These are phyloP conservation scores for Caiman crocodilus DNA, from an alignment of 2,797 vertebrate genomes.

Conservation along the genomic window DNA sequence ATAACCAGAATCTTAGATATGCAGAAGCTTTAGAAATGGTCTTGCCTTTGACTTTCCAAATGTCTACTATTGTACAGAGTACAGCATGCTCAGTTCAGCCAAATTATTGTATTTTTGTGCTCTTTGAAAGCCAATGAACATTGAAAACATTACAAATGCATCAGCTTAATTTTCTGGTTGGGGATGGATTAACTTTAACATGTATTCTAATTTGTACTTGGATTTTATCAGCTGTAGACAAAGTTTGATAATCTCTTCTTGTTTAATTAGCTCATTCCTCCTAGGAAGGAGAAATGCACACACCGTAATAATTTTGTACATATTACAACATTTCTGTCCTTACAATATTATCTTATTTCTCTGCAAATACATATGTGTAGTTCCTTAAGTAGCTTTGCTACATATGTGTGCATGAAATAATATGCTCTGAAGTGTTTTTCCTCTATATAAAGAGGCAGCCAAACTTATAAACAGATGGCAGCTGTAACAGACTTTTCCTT, in stretches of 20 bases:
- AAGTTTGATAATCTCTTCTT: constrained; percentile 81
- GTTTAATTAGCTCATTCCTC: constrained; percentile 82
- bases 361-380: not conserved
- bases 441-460: constrained; percentile 41
- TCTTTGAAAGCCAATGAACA: constrained; percentile 58
- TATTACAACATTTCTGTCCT: constrained; percentile 59
- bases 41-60: constrained; percentile 1
- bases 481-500: constrained; percentile 67
- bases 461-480: constrained; percentile 53
- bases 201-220: constrained; percentile 76
- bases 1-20: constrained; percentile 29
- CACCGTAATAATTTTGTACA: constrained; percentile 67
- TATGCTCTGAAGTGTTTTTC: constrained; percentile 31
- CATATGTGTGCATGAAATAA: accelerated
- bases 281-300: constrained; percentile 70
- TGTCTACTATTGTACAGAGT: not conserved
- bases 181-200: constrained; percentile 72
- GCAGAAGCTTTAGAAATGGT: constrained; percentile 25
- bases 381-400: not conserved
- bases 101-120: constrained; percentile 6
- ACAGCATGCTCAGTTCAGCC: constrained; percentile 2
- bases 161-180: constrained; percentile 63
- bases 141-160: constrained; percentile 57
- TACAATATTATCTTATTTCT: constrained; percentile 35
- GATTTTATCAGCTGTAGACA: constrained; percentile 79